Base-by-base conservation (phyloP, 2,888 invertebrate genomes). In the Nomada goodeniana region DNA sequence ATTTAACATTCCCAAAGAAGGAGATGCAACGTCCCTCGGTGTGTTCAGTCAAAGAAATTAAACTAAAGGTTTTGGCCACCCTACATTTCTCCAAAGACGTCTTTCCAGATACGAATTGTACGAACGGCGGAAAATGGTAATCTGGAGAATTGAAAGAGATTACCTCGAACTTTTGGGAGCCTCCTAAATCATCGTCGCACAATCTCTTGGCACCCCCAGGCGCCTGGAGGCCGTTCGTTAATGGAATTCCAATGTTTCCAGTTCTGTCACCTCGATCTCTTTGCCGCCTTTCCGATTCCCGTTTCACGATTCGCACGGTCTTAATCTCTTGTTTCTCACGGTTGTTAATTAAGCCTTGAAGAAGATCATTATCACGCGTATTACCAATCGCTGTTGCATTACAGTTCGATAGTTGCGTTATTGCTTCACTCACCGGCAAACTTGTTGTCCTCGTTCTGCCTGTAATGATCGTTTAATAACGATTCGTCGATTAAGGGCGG, bases 291-390 rank as follows among this genome's bases (percentile, higher is more conserved):
- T 98, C 98, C 29, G 98, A 97, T 92, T 98, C 98, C 18, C 98
- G 95, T 94, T 98, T 98, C 0, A 98, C 98, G 90, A 98, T 98
- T 79, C 98, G 95, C 23, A 98, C 98, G 0, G 98, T 98, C 95
- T 98, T 98, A 78, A 98, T 97, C 94, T 98, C 98, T 92, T 97
- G 96, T 89, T 98, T 98, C 91, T 98, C 98, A 76, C 97, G 96
- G 80, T 87, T 89, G 59, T 92, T 96, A 69, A 97, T 95, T 89
- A 96, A 96, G 79, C 95, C 96, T 96, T 81, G 20, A 68, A 71
- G 44, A 29, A 29, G 1, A 55, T 3, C 29, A 36, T 68, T 20
- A 44, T 47, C 23, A 5, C n/a, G 5, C 15, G n/a, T 42, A 65
- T 65, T 47, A 60, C 2, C 42, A 2, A 68, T 68, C 23, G 23